Base-by-base conservation (phyloP, 2,888 invertebrate species). In the Hermaeophaga mercurialis region DNA sequence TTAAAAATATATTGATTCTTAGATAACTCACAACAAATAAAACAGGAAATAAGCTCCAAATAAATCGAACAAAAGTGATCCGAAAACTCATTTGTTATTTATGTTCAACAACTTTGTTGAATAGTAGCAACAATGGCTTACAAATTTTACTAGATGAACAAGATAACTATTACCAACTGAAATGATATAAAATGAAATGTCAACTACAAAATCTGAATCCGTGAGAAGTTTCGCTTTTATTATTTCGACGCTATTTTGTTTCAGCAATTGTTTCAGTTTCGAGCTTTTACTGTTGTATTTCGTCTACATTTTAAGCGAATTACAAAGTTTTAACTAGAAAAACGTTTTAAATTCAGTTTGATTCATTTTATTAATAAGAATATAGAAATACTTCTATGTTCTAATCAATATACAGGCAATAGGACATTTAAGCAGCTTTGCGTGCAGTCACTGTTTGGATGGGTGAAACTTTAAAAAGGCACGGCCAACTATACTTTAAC, bases 141-240 rank as follows among this genome's bases (percentile, higher is more conserved):
- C 39, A 39, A 39, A 39, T 19, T 39, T 19, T 11, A 19, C 9
- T 8, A 26, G 17, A 26, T 49, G 9, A 22, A 14, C 24, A 38
- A 49, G 41, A 50, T 50, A 50, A 50, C 41, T 22, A 50, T 11
- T 50, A 11, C 14, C 18, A 31, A 19, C 28, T 11, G 18, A 24
- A 49, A 49, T 39, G 49, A 41, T 50, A 50, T 22, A 50, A 50
- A 50, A 50, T 41, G 50, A 41, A 50, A 50, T 41, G 50, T 41
- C 50, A 50, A 39, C 39, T 19, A 33, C 17, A 28, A 41, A 50
- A 50, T 50, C 19, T 33, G 24, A 41, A 50, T 50, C n/a, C 22
- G 22, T 19, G 22, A 14, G 34, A 24, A 36, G 36, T 36, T 50
- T 26, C 31, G 19, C 31, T 41, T 50, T 41, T 41, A 50, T 41